Percentiles rank a stretch among this genome's conserved stretches.
Conservation (phyloP, 2,113 vertebrate species). For the Otis tarda region DNA sequence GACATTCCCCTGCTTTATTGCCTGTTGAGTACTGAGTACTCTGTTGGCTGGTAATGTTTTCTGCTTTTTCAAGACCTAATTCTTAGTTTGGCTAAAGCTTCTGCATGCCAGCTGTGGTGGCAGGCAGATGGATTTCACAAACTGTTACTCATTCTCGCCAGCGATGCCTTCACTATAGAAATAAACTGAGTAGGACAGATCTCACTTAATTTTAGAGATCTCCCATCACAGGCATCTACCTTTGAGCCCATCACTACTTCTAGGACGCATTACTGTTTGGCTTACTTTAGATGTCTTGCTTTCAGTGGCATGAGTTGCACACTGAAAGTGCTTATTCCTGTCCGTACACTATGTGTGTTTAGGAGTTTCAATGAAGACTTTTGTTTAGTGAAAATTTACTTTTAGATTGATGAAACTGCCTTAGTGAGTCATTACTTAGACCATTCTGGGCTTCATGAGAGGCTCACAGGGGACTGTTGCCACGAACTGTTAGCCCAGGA, state of each 20-base stretch:
- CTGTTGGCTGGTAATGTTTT: background rate
- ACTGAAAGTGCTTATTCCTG: background rate
- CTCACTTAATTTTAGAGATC: background rate
- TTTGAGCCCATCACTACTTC: background rate
- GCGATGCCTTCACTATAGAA: background rate
- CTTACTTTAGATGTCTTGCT: background rate
- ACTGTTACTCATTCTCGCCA: background rate
- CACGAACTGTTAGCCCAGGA: background rate
- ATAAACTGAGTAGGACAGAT: background rate
- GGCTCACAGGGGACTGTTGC: background rate
- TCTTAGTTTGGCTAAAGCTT: background rate
- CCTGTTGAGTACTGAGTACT: background rate
- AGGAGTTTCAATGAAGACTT: background rate
- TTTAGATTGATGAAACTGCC: background rate
- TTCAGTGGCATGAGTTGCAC: background rate
- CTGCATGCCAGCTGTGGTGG: background rate
- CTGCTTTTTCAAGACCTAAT: background rate
- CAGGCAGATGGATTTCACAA: background rate
- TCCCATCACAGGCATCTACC: background rate
- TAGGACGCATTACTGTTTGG: background rate
- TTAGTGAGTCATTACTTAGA: background rate
- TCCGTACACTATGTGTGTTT: background rate
- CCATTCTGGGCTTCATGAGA: background rate
- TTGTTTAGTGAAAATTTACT: background rate
- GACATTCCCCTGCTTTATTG: background rate